Evolutionary conservation across 2,113 vertebrate species (phyloP).

Genomic region (Piprites chloris): DNA sequence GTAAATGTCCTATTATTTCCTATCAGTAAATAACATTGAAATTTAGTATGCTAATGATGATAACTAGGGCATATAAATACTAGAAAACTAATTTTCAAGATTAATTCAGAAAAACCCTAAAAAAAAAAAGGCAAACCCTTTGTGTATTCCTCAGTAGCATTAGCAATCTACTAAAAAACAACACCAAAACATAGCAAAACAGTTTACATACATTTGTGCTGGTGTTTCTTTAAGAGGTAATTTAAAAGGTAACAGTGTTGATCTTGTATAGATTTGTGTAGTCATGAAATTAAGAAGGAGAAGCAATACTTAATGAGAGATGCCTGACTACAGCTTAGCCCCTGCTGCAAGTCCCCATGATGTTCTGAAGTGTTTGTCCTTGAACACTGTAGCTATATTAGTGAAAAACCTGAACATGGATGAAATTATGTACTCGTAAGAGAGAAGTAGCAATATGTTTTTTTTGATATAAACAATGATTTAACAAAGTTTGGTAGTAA

Average conservation of each 20-base stretch:
- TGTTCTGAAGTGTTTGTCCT: not conserved
- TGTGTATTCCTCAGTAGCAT: not conserved
- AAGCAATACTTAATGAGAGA: not conserved
- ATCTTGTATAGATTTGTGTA: not conserved
- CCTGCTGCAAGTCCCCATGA: not conserved
- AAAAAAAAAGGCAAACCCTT: not conserved
- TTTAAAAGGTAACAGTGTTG: not conserved
- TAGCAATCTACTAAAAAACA: not conserved
- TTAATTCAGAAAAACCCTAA: not conserved
- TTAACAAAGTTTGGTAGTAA: not conserved
- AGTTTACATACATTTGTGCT: not conserved
- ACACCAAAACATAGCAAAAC: not conserved
- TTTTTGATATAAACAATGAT: not conserved
- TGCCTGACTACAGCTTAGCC: not conserved
- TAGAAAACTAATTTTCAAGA: not conserved
- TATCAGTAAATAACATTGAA: not conserved
- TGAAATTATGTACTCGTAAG: fast-evolving
- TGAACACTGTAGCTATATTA: not conserved
- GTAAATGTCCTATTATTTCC: not conserved
- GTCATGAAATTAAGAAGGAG: not conserved
- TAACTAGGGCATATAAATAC: not conserved
- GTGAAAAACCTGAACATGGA: not conserved
- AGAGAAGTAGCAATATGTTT: not conserved
- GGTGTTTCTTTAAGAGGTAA: not conserved
- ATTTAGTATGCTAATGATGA: not conserved